Base-by-base conservation (phyloP, 2,888 invertebrate genomes). In the Sabatieria punctata region DNA sequence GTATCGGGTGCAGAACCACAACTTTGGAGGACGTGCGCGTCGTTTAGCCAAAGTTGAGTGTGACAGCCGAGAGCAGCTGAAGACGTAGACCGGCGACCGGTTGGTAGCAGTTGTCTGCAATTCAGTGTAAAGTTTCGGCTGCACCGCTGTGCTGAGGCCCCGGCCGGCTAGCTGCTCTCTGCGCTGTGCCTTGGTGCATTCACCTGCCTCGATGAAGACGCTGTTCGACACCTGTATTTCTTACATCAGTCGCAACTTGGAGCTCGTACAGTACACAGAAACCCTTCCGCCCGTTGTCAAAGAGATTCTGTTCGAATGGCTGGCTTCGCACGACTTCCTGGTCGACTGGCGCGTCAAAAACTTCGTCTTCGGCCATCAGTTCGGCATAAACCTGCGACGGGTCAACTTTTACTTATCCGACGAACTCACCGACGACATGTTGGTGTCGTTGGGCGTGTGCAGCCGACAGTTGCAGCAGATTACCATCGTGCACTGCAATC, bases 401-500 rank as follows among this genome's bases (percentile, higher is more conserved):
- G 46, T 63, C 15, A 45, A 51, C 30, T 63, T 63, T 51, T 63
- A 58, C 41, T 48, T 62, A 13, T 56, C 58, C 41, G 56, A 57
- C 18, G 52, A 57, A 25, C 33, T 57, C 6, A 54, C 43, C 19
- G 57, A 58, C 39, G 52, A 54, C 0, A 49, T 57, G 25, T 51
- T 63, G 45, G 35, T 45, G 23, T 47, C 52, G 23, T 49, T 59
- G 33, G 41, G 48, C 13, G 52, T 54, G 21, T 50, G 55, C 46
- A 57, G 56, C 41, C 46, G 49, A 13, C 26, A 35, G 2, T 52
- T 62, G 15, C 49, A 54, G 36, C 54, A 54, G 40, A 57, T 63
- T 45, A 51, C 56, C 8, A 50, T 63, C 39, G 55, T 63, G 37
- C 59, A 61, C 40, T 63, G 63, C 47, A 49, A 54, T 18, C 53